Conservation (phyloP, 1,140 invertebrate species). For the Apis cerana region DNA sequence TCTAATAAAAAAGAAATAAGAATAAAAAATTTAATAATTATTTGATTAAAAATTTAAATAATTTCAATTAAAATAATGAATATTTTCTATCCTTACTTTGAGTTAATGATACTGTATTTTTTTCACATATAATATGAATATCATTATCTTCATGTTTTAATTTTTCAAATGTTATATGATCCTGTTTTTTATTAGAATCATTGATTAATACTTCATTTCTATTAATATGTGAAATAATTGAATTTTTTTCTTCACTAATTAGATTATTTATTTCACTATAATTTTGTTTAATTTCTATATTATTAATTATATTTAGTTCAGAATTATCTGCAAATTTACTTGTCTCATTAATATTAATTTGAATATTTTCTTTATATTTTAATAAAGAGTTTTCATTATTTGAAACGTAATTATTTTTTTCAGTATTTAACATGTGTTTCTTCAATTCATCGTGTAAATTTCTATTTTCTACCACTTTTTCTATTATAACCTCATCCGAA, state of each 20-base stretch:
- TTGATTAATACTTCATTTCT: not conserved
- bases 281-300: not conserved
- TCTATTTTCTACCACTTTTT: not conserved
- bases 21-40: not conserved
- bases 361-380: not conserved
- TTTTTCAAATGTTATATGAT: not conserved
- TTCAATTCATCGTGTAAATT: not conserved
- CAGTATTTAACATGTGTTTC: not conserved
- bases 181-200: not conserved
- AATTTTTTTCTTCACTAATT: not conserved
- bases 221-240: not conserved
- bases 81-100: slow-evolving; percentile 4
- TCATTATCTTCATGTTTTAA: slow-evolving; percentile 7
- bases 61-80: not conserved
- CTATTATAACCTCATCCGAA: slow-evolving; percentile 17
- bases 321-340: not conserved
- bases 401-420: not conserved
- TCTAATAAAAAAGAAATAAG: slow-evolving; percentile 17
- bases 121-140: not conserved
- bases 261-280: not conserved
- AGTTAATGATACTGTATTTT: not conserved
- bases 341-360: not conserved
- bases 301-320: not conserved
- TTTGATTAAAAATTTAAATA: not conserved
- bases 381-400: not conserved